phyloP scores from a whole-genome alignment of 1,140 invertebrate genomes.

The Pseudachorutes palmiensis region DNA sequence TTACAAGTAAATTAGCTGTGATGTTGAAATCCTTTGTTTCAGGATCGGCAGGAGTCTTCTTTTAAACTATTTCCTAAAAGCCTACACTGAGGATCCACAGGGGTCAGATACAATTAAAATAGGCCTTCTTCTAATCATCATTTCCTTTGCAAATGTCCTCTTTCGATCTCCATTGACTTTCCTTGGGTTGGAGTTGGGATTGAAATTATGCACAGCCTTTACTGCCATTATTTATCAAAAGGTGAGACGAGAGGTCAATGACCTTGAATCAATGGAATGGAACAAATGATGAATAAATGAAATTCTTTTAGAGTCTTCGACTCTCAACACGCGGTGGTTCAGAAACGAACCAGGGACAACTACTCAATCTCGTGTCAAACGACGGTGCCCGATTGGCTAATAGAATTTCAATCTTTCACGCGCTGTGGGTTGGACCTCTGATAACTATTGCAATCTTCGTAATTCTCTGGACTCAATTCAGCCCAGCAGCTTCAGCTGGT shows the following conservation, averaged over 20 bases:
- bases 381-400: not conserved
- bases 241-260: too few relatives aligned
- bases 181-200: not conserved
- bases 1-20: not conserved
- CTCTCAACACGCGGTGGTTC: not conserved
- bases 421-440: not conserved
- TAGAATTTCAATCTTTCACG: not conserved
- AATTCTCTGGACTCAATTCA: not conserved
- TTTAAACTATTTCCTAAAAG: not conserved
- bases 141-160: not conserved
- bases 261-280: not conserved
- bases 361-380: not conserved
- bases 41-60: not conserved
- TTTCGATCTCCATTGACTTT: not conserved
- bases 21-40: not conserved
- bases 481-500: not conserved
- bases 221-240: not conserved
- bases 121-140: not conserved
- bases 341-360: not conserved
- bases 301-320: not conserved
- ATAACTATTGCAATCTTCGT: not conserved
- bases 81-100: not conserved
- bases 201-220: not conserved
- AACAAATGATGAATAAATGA: not conserved
- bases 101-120: not conserved